Evolutionary conservation across 2,888 invertebrate genomes (phyloP).

Genomic region (Sturmia bella): DNA sequence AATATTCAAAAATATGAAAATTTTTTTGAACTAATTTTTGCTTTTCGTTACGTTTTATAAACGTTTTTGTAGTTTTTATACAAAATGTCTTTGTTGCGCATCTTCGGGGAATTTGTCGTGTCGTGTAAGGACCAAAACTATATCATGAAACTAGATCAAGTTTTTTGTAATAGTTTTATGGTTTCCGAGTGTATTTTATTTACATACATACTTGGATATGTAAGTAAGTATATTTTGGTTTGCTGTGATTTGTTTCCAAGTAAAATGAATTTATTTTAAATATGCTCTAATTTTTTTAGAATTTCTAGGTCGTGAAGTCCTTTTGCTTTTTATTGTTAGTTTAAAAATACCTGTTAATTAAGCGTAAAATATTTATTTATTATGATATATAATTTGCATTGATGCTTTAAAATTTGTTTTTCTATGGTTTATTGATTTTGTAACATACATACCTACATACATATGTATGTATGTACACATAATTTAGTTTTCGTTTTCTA

Average conservation of each 20-base stretch:
- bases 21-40: slow-evolving; percentile 74
- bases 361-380: slow-evolving; percentile 57
- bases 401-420: slow-evolving; percentile 29
- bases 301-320: neutral
- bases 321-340: neutral
- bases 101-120: slow-evolving; percentile 73
- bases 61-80: slow-evolving; percentile 70
- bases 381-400: slow-evolving; percentile 32
- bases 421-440: slow-evolving; percentile 1
- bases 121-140: slow-evolving; percentile 70
- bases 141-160: slow-evolving; percentile 79
- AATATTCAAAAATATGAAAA: slow-evolving; percentile 72
- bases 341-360: slow-evolving; percentile 43
- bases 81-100: slow-evolving; percentile 42
- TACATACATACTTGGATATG: slow-evolving; percentile 29
- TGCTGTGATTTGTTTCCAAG: slow-evolving; percentile 4
- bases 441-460: neutral
- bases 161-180: slow-evolving; percentile 77
- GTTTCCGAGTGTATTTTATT: slow-evolving; percentile 72
- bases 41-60: slow-evolving; percentile 42
- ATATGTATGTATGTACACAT: slow-evolving; percentile 2
- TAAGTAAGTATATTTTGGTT: slow-evolving; percentile 32
- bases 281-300: slow-evolving; percentile 64
- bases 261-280: slow-evolving; percentile 36
- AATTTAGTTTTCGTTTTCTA: slow-evolving; percentile 19